Base-by-base conservation (phyloP, 2,888 invertebrate species). In the Dexiosoma caninum region DNA sequence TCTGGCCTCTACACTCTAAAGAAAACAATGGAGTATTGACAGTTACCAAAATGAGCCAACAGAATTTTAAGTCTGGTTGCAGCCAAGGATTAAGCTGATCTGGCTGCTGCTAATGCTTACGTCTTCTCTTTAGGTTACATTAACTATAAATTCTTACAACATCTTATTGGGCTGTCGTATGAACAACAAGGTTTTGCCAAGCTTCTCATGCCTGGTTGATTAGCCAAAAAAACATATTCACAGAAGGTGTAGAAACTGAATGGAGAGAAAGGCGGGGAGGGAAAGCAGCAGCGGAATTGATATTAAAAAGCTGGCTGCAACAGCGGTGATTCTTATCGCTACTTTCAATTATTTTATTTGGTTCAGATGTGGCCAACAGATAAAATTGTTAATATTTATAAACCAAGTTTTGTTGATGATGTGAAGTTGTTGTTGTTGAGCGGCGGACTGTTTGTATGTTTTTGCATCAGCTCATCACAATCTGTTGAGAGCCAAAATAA, bases 301-400 rank as follows among this genome's bases (percentile, higher is more conserved):
- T 55, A 57, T 66, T 27, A 27, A 59, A 69, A 75, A 71, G 49
- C 49, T 53, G 60, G 49, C 49, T 53, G 60, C 42, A 53, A 46
- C 46, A 40, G 77, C 72, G 66, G 80, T 35, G 89, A 89, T 89
- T 86, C 86, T 89, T 89, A 89, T 89, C 88, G 85, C 84, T 85
- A 87, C 89, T 89, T 89, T 89, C 88, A 89, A 89, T 89, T 89
- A 89, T 89, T 89, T 89, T 89, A 89, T 89, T 89, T 89, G 87
- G 89, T 89, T 88, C 88, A 89, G 88, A 89, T 89, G 88, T 86
- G 89, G 87, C 84, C 83, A 83, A 83, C 62, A 87, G 88, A 89
- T 89, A 89, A 89, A 89, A 87, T 86, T 84, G 82, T 87, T 88
- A 89, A 89, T 88, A 88, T n/a, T n/a, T n/a, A n/a, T 87, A 85